phyloP scores from a whole-genome alignment of 2,888 invertebrate species.

The Aphidoletes aphidimyza region DNA sequence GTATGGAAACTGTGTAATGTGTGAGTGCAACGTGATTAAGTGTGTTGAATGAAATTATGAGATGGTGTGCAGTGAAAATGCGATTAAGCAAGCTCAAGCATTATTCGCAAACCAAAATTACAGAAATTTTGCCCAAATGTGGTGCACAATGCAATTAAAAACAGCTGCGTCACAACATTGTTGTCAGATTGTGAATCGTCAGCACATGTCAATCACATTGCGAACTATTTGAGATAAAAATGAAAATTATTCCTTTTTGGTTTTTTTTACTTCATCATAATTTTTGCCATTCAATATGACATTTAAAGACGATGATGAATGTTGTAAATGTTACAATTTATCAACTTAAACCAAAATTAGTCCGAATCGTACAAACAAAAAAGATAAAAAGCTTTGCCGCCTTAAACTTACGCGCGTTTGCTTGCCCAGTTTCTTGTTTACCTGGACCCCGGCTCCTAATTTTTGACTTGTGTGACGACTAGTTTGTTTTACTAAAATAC shows the following conservation, averaged over 20 bases:
- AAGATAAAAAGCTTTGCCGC: conserved; percentile 52
- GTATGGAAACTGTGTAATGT: background rate
- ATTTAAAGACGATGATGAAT: background rate
- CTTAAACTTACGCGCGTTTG: conserved; percentile 74
- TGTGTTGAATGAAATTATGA: background rate
- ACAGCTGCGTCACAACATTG: background rate
- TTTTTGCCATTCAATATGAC: too few relatives aligned
- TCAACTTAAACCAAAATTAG: background rate
- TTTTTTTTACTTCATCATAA: too few relatives aligned
- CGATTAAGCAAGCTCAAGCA: conserved; percentile 41
- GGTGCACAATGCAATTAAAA: background rate
- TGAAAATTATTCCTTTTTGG: too few relatives aligned
- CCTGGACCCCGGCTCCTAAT: conserved; percentile 89
- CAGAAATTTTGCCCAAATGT: background rate
- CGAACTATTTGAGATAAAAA: too few relatives aligned
- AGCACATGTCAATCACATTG: too few relatives aligned
- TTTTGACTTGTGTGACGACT: conserved; percentile 84
- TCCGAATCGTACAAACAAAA: conserved; percentile 54
- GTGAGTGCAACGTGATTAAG: background rate
- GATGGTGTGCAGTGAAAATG: conserved; percentile 16
- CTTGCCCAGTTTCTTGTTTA: conserved; percentile 75
- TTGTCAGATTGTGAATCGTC: too few relatives aligned
- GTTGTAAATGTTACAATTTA: background rate
- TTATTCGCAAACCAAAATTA: conserved; percentile 46
- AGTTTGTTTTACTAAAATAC: conserved; percentile 91